Conservation (phyloP, 2,113 vertebrate species). For the Fulica atra region DNA sequence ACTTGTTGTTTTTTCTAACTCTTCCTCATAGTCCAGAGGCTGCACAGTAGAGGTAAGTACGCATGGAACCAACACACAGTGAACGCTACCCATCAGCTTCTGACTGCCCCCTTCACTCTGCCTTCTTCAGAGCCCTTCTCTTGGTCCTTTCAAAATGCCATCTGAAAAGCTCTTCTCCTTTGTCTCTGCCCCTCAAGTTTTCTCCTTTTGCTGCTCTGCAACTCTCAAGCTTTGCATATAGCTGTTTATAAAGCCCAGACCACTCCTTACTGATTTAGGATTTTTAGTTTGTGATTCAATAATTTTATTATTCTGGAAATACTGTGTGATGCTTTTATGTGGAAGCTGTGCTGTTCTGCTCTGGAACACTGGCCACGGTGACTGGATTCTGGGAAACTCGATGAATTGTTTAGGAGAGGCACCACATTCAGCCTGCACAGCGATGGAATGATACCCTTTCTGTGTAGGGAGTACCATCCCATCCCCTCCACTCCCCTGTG, state of each 20-base stretch:
- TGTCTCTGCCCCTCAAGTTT: neutral
- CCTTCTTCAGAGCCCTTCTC: neutral
- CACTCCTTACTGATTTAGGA: neutral
- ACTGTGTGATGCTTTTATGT: slow-evolving; percentile 12
- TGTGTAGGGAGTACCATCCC: neutral
- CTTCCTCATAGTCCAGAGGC: slow-evolving; percentile 2
- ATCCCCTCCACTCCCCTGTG: neutral
- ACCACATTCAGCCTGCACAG: neutral
- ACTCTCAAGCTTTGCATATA: slow-evolving; percentile 57
- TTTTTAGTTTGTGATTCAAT: slow-evolving; percentile 1
- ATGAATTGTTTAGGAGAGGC: neutral
- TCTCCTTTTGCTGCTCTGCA: slow-evolving; percentile 29
- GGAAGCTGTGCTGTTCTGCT: neutral
- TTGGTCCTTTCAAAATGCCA: neutral
- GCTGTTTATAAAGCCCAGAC: neutral
- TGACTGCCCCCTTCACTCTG: neutral
- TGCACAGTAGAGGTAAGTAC: slow-evolving; percentile 26
- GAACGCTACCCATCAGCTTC: slow-evolving; percentile 16
- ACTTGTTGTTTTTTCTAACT: slow-evolving; percentile 40
- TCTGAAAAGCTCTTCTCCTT: slow-evolving; percentile 21
- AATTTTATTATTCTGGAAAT: neutral
- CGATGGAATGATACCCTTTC: neutral
- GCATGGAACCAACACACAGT: slow-evolving; percentile 21
- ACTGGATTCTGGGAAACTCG: neutral
- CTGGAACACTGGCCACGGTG: neutral